Conservation (phyloP, 2,888 invertebrate genomes). For the Noctuana brunneofusca region DNA sequence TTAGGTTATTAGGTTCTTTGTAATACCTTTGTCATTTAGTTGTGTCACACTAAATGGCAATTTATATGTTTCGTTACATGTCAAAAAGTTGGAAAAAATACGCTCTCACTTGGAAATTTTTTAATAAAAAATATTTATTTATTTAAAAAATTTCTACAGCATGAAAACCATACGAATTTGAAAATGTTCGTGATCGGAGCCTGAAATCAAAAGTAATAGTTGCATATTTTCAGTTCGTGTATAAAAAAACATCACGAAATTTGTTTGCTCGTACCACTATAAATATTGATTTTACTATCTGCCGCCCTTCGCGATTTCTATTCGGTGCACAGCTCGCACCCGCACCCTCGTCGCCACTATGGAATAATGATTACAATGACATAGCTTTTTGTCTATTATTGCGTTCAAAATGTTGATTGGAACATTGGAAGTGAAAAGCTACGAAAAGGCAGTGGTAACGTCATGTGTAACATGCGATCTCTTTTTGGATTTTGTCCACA, state of each 20-base stretch:
- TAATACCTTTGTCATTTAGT: too few species aligned
- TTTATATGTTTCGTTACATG: too few species aligned
- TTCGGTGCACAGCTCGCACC: conserved; percentile 33
- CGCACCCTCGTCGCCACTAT: conserved; percentile 30
- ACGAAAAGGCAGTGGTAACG: conserved; percentile 16
- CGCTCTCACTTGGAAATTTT: too few species aligned
- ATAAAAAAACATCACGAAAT: conserved; percentile 1
- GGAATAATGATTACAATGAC: conserved; percentile 36
- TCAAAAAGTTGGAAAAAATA: too few species aligned
- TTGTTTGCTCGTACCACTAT: conserved; percentile 29
- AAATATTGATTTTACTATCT: conserved; percentile 34
- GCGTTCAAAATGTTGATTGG: conserved; percentile 35
- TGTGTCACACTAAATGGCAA: too few species aligned
- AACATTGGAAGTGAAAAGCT: conserved; percentile 31
- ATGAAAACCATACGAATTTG: too few species aligned
- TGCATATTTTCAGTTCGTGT: neutral
- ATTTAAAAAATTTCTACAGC: too few species aligned
- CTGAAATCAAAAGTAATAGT: neutral
- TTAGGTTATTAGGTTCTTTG: too few species aligned
- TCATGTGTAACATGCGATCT: neutral
- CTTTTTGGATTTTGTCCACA: neutral
- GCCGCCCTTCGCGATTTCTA: conserved; percentile 31
- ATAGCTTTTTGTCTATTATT: conserved; percentile 32
- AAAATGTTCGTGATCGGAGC: too few species aligned
- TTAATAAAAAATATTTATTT: too few species aligned